Evolutionary conservation across 2,797 vertebrate species (phyloP).

Genomic region (Alcedo atthis): DNA sequence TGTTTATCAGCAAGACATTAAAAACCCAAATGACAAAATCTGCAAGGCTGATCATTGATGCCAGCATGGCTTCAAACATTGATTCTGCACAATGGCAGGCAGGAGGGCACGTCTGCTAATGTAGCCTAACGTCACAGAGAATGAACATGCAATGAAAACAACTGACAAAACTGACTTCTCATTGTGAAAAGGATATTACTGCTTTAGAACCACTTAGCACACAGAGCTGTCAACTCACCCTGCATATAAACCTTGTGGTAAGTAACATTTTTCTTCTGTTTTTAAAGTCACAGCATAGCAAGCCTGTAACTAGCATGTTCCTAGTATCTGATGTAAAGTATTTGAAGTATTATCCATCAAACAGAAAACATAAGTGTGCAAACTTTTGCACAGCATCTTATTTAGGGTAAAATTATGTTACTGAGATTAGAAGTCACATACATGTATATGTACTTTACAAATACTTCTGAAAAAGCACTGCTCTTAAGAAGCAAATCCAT

Average conservation of each 20-base stretch:
- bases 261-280: background rate
- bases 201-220: background rate
- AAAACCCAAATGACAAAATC: background rate
- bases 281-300: background rate
- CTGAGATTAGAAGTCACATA: background rate
- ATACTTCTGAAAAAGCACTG: background rate
- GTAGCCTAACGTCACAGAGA: background rate
- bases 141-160: background rate
- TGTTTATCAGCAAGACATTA: background rate
- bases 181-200: background rate
- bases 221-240: background rate
- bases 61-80: background rate
- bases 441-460: background rate
- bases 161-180: background rate
- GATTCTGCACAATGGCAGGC: no score
- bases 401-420: background rate
- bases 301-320: background rate
- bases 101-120: background rate
- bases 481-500: background rate
- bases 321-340: background rate
- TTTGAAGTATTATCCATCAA: background rate
- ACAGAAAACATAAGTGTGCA: background rate
- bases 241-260: background rate
- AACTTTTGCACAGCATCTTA: background rate
- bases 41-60: background rate